Base-by-base conservation (phyloP, 2,888 invertebrate genomes). In the Mesopsocus fuscifrons region DNA sequence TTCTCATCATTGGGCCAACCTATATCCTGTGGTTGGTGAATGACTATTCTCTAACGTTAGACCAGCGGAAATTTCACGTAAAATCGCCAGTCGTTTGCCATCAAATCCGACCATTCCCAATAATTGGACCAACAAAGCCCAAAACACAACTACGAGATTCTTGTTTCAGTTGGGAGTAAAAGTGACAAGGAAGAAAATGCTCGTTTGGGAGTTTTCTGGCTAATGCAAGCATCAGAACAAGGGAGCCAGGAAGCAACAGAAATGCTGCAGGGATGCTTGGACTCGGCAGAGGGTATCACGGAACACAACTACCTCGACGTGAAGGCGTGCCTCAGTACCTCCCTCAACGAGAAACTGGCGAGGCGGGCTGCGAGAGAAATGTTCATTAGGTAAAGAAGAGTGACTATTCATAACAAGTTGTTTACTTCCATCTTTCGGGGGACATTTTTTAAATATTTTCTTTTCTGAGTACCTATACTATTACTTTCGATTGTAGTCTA, bases 181-280 rank as follows among this genome's bases (percentile, higher is more conserved):
- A 20, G 21, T 22, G 77, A 75, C 53, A 73, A 69, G 55, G 72
- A 74, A 53, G 80, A 81, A 54, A 81, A 82, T 61, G 81, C 78
- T 47, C 72, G 77, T 50, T 70, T 82, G 49, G 91, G 88, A 0
- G 73, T 92, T 41, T 79, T 84, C 54, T 92, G 91, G 91, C 62
- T 92, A 40, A 77, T 88, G n/a, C 80, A 82, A 62, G 89, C 92
- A 2, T 88, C 91, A 0, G 83, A 87, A 54, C 88, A 91, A 59
- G 92, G 91, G 1, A 87, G 88, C 53, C 71, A 76, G 34, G 85
- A 88, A 57, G 91, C 91, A 0, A 81, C 87, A 26, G 72, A 72
- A 46, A 68, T 88, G 54, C 65, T 94, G 47, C 66, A 69, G 58
- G 73, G 77, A 60, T 81, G 81, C 53, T 68, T 84, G 9, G 66